A percentile compares a stretch with the other conserved stretches of the same genome.
Conservation (phyloP, 2,113 vertebrate species). For the Syngnathus scovelli region DNA sequence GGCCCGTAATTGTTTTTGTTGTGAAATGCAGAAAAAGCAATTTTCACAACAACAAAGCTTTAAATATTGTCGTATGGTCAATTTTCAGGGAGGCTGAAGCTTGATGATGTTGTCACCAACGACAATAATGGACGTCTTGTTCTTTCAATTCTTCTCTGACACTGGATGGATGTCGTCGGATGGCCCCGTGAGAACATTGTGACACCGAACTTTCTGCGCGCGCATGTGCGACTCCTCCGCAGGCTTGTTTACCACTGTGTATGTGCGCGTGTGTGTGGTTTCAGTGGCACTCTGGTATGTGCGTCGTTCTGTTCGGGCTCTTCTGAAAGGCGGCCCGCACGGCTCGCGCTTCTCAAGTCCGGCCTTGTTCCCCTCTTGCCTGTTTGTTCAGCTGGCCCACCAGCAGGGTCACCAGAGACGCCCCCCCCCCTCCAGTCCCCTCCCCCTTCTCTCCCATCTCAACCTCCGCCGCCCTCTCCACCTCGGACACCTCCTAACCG, state of each 20-base stretch:
- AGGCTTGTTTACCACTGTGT: constrained; percentile 18
- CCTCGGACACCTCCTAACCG: constrained; percentile 54
- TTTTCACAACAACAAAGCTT: no score
- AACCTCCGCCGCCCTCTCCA: constrained; percentile 14
- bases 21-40: no score
- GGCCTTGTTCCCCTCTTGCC: constrained; percentile 55
- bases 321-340: constrained; percentile 25
- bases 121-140: not conserved
- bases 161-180: not conserved
- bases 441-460: constrained; percentile 7
- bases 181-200: not conserved
- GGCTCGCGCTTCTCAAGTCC: constrained; percentile 50
- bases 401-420: constrained; percentile 55
- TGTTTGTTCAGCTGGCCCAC: constrained; percentile 76
- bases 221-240: not conserved
- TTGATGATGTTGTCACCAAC: not conserved
- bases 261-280: constrained; percentile 20
- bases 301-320: constrained; percentile 28
- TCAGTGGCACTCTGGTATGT: constrained; percentile 18
- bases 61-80: not conserved
- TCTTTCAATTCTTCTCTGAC: not conserved
- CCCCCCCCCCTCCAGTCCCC: not conserved
- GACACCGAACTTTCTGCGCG: constrained; percentile 42
- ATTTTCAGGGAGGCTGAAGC: not conserved
- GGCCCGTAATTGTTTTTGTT: no score